A percentile compares a stretch with the other conserved stretches of the same genome.
Evolutionary conservation across 2,797 vertebrate species (phyloP).

Genomic region (Macrochelys suwanniensis): DNA sequence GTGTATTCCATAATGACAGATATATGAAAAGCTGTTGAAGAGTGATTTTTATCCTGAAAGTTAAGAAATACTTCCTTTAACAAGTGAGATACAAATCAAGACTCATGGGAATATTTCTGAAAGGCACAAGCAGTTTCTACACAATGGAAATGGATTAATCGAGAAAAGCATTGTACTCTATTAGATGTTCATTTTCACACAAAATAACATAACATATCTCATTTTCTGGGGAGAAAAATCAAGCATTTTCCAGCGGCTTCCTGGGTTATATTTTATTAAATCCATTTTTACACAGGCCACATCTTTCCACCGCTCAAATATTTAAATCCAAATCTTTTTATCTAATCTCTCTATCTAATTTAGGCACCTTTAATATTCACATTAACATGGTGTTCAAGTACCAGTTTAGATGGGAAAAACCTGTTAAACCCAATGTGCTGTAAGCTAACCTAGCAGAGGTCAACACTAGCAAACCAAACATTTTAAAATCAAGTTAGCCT

Average conservation of each 20-base stretch:
- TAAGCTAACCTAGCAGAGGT: neutral
- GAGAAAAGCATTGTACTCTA: neutral
- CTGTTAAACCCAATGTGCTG: neutral
- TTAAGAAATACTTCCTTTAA: slow-evolving; percentile 8
- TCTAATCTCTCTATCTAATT: neutral
- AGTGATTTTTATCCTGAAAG: neutral
- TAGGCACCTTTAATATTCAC: neutral
- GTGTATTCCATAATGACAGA: slow-evolving; percentile 24
- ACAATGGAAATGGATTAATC: neutral
- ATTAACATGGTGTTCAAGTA: neutral
- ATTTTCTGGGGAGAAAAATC: neutral
- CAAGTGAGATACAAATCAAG: neutral
- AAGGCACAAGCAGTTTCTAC: neutral
- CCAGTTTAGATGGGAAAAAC: neutral
- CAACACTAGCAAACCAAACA: neutral
- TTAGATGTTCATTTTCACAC: neutral
- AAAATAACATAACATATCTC: neutral
- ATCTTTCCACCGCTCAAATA: neutral
- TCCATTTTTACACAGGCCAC: neutral
- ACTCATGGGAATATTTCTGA: neutral
- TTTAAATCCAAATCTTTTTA: neutral
- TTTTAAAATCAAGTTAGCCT: neutral
- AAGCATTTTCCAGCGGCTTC: neutral
- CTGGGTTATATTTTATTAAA: neutral
- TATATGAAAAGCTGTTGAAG: neutral